Conservation (phyloP, 2,113 vertebrate species). For the Cisticola juncidis region DNA sequence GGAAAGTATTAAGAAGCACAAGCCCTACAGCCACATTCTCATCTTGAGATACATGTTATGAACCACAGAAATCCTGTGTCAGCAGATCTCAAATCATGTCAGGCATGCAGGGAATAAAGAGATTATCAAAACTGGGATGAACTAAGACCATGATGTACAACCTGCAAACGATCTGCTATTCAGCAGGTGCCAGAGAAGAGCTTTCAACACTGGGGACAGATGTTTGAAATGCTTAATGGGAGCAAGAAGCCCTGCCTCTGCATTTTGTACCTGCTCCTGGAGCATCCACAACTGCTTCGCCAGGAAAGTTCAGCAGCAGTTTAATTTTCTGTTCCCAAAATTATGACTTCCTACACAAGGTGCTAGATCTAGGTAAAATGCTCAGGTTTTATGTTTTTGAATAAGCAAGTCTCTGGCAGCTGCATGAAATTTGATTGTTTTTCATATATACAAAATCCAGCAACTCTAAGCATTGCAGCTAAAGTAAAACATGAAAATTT, state of each 20-base stretch:
- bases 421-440: neutral
- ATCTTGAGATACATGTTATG: neutral
- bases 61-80: neutral
- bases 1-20: neutral
- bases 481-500: neutral
- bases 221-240: neutral
- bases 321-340: neutral
- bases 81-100: neutral
- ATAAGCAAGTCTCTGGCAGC: neutral
- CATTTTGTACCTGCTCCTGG: neutral
- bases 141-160: neutral
- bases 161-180: neutral
- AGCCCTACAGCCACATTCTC: neutral
- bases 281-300: neutral
- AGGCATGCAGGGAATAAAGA: slow-evolving; percentile 17
- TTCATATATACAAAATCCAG: neutral
- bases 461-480: neutral
- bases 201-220: neutral
- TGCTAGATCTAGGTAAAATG: neutral
- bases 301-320: neutral
- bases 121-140: slow-evolving; percentile 19
- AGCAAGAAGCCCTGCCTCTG: neutral
- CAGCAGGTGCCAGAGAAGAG: neutral
- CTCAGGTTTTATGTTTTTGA: neutral
- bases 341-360: neutral